These are phyloP conservation scores for Thecocarcelia acutangulata DNA, from an alignment of 2,888 invertebrate genomes.

Conservation along the genomic window DNA sequence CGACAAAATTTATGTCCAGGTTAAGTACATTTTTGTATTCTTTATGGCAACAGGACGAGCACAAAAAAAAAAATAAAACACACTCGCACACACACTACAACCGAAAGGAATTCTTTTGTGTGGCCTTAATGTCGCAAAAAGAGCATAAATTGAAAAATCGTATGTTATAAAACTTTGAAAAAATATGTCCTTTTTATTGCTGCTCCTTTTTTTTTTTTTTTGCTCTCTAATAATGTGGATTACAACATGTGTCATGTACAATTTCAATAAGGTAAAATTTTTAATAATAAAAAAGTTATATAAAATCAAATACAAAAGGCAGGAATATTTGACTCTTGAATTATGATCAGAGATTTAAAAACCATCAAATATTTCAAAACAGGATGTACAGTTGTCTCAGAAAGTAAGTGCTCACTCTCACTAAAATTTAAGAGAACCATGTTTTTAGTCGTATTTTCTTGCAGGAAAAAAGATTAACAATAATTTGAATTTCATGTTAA, in stretches of 20 bases:
- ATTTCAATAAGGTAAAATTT: constrained; percentile 66
- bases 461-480: too few relatives aligned
- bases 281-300: constrained; percentile 19
- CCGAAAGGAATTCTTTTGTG: constrained; percentile 52
- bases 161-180: constrained; percentile 31
- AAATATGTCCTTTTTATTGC: constrained; percentile 15
- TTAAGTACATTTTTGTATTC: constrained; percentile 62
- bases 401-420: not conserved
- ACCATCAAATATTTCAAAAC: constrained; percentile 49
- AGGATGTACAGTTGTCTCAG: constrained; percentile 46
- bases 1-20: constrained; percentile 66
- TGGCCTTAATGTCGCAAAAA: constrained; percentile 23
- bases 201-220: not conserved
- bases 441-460: too few relatives aligned
- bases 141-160: constrained; percentile 46
- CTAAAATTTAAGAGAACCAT: too few relatives aligned
- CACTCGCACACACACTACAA: not conserved
- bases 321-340: constrained; percentile 59
- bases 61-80: not conserved
- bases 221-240: constrained; percentile 24
- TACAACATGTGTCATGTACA: constrained; percentile 68
- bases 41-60: constrained; percentile 52
- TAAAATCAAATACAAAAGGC: constrained; percentile 33
- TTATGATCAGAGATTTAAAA: constrained; percentile 57
- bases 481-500: too few relatives aligned